Conservation (phyloP, 2,113 vertebrate genomes). For the Ochotona curzoniae region DNA sequence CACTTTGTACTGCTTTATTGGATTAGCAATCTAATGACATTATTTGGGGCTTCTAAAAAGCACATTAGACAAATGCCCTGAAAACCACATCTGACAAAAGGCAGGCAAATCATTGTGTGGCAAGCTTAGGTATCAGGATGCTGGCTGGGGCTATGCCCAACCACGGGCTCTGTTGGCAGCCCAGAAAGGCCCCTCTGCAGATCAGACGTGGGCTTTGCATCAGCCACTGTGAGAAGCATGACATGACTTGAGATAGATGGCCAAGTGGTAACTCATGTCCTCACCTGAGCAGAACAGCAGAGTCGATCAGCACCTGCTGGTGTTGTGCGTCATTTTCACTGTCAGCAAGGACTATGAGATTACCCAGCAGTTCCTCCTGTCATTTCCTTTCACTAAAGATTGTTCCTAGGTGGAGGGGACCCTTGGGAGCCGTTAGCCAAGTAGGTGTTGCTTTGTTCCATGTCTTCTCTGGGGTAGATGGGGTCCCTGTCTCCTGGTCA, state of each 20-base stretch:
- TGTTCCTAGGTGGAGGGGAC: neutral
- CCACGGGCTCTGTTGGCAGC: neutral
- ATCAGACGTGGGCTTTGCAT: rapidly evolving
- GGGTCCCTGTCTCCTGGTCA: neutral
- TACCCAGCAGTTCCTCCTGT: neutral
- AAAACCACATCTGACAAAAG: neutral
- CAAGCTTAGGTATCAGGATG: neutral
- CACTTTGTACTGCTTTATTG: slow-evolving; percentile 9
- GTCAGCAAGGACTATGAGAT: neutral
- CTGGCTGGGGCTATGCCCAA: neutral
- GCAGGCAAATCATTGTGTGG: neutral
- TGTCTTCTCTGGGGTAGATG: neutral
- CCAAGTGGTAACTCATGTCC: neutral
- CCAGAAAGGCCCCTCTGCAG: neutral
- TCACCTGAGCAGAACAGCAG: neutral
- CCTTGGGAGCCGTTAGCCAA: neutral
- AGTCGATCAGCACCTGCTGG: neutral
- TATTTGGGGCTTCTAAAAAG: neutral
- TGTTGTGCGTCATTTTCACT: neutral
- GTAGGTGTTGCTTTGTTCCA: neutral
- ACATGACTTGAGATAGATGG: neutral
- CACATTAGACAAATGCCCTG: neutral
- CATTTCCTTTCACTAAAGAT: neutral
- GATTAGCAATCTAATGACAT: neutral
- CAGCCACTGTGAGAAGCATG: neutral